These are phyloP conservation scores for Ceyx margarethae DNA, from an alignment of 2,113 vertebrate species.

Conservation along the genomic window DNA sequence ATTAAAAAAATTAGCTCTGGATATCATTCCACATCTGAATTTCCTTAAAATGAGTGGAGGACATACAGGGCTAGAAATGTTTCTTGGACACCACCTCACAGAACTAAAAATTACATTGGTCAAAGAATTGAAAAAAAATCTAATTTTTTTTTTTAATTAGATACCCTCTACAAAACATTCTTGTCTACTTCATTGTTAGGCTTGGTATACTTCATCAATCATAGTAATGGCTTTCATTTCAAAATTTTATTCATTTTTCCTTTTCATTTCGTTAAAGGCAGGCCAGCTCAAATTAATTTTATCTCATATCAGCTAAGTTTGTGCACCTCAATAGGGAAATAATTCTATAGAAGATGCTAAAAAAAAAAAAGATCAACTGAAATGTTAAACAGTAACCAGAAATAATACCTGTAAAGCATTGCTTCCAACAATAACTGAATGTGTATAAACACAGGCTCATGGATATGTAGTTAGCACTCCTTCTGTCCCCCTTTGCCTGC, in stretches of 20 bases:
- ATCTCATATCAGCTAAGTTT: not conserved
- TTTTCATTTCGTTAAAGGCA: not conserved
- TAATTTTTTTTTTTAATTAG: not conserved
- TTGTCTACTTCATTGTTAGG: not conserved
- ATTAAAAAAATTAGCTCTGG: not conserved
- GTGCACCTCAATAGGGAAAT: not conserved
- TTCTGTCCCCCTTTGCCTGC: not conserved
- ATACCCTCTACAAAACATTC: not conserved
- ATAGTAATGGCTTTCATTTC: conserved; percentile 1
- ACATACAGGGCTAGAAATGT: not conserved
- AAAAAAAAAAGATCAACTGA: not conserved
- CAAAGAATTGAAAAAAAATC: not conserved
- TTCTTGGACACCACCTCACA: not conserved
- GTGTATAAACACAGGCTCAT: not conserved
- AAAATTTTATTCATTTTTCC: no score
- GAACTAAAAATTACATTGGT: not conserved
- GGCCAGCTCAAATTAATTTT: not conserved
- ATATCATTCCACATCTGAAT: not conserved
- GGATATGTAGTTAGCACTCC: not conserved
- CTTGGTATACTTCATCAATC: not conserved
- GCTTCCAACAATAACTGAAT: not conserved
- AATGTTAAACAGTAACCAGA: not conserved
- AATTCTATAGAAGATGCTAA: not conserved
- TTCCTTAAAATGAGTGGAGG: not conserved
- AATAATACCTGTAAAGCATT: not conserved